phyloP scores from a whole-genome alignment of 1,140 invertebrate species.

The Gyrodactylus bullatarudis region DNA sequence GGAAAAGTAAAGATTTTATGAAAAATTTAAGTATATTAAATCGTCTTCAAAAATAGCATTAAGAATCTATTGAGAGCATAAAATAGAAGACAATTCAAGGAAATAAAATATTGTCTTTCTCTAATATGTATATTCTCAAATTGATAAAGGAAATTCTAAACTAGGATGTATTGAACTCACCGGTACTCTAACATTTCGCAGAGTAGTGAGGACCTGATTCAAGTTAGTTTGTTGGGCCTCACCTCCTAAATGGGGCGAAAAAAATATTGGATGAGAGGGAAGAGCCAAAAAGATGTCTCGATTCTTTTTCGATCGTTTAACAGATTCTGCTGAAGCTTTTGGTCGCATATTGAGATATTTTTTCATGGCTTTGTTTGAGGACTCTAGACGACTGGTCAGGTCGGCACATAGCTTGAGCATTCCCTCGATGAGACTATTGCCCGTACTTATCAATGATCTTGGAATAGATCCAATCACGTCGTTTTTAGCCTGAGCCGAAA shows the following conservation, averaged over 20 bases:
- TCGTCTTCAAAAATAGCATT: no score
- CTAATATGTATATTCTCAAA: no score
- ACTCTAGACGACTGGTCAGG: conserved; percentile 25
- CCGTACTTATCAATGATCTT: conserved; percentile 40
- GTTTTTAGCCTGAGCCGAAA: conserved; percentile 15
- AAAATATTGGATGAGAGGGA: background rate
- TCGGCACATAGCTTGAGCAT: conserved; percentile 37
- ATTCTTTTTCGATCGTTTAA: background rate
- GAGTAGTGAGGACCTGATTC: background rate
- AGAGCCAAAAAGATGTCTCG: background rate
- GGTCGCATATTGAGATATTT: background rate
- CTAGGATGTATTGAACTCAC: background rate
- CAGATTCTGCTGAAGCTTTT: background rate
- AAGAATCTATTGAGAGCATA: no score
- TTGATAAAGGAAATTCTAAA: no score
- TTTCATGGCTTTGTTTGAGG: background rate
- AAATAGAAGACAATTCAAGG: no score
- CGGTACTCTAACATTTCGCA: background rate
- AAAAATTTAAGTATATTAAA: no score
- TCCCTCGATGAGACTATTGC: conserved; percentile 36
- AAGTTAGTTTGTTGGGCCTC: background rate
- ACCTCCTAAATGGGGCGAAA: background rate
- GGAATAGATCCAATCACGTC: conserved; percentile 38
- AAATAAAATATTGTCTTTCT: no score
- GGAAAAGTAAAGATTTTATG: no score